These are phyloP conservation scores for Iguana delicatissima DNA, from an alignment of 2,797 vertebrate genomes.

Conservation along the genomic window DNA sequence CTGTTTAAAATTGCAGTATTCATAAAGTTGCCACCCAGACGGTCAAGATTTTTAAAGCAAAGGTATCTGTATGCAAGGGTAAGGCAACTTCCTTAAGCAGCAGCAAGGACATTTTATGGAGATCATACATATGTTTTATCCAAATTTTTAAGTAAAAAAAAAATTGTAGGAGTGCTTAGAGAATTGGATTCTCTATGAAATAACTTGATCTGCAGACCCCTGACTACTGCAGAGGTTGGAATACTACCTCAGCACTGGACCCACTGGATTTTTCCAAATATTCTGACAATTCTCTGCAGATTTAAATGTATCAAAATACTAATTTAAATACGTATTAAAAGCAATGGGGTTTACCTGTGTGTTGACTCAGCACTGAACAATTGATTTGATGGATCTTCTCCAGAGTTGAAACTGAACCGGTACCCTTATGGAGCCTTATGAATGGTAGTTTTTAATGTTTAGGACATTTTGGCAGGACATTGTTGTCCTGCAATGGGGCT, in stretches of 20 bases:
- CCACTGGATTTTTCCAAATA: neutral
- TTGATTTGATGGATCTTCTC: no score
- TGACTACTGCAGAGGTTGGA: neutral
- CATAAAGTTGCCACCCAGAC: conserved; percentile 65
- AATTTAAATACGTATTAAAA: neutral
- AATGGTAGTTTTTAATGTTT: no score
- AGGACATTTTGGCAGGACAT: no score
- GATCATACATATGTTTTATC: neutral
- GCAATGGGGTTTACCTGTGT: no score
- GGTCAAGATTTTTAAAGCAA: conserved; percentile 64
- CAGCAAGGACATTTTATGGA: conserved; percentile 8
- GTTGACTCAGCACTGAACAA: no score
- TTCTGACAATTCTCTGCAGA: neutral
- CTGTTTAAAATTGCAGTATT: conserved; percentile 75
- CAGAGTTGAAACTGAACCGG: no score
- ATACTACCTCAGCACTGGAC: neutral
- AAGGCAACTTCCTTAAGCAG: conserved; percentile 3
- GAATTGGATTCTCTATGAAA: neutral
- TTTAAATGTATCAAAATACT: neutral
- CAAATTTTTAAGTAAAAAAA: conserved; percentile 10
- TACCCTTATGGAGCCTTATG: no score
- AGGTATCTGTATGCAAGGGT: conserved; percentile 54
- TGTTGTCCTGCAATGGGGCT: no score
- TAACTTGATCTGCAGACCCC: neutral
- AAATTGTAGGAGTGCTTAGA: neutral